Evolutionary conservation across 2,113 vertebrate genomes (phyloP).

Genomic region (Chrysochloris asiatica): DNA sequence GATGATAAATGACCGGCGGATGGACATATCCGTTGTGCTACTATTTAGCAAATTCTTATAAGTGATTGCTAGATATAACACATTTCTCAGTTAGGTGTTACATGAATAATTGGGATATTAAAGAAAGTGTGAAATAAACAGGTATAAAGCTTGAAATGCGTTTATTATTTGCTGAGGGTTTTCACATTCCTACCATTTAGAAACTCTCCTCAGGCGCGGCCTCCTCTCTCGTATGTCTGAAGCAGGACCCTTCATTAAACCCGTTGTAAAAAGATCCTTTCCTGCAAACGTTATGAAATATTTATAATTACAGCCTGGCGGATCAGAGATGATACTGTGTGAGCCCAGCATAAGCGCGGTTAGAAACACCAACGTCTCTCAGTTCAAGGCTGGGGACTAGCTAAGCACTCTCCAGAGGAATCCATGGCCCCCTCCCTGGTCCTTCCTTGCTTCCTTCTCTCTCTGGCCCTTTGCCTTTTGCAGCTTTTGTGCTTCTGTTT

Average conservation of each 20-base stretch:
- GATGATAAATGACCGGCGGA: constrained; percentile 89
- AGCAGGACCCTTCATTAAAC: constrained; percentile 80
- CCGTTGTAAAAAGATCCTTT: constrained; percentile 75
- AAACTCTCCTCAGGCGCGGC: constrained; percentile 67
- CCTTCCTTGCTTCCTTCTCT: not conserved
- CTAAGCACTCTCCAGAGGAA: not conserved
- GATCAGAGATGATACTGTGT: constrained; percentile 76
- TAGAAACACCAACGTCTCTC: constrained; percentile 73
- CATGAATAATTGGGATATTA: constrained; percentile 82
- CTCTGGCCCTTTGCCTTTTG: no score
- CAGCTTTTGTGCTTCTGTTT: not conserved
- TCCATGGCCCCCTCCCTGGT: rapidly evolving
- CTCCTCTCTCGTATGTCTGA: constrained; percentile 71
- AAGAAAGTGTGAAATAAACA: constrained; percentile 83
- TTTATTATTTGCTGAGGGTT: constrained; percentile 76
- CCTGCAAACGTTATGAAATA: constrained; percentile 74
- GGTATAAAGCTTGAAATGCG: constrained; percentile 77
- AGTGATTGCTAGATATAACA: constrained; percentile 83
- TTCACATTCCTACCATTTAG: constrained; percentile 69
- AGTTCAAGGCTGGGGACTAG: constrained; percentile 68
- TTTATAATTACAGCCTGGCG: constrained; percentile 74
- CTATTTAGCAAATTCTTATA: constrained; percentile 81
- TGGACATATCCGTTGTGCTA: constrained; percentile 86
- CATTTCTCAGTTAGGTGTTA: constrained; percentile 80
- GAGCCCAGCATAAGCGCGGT: constrained; percentile 64